Evolutionary conservation across 2,113 vertebrate genomes (phyloP).

Genomic region (Raja brachyura): DNA sequence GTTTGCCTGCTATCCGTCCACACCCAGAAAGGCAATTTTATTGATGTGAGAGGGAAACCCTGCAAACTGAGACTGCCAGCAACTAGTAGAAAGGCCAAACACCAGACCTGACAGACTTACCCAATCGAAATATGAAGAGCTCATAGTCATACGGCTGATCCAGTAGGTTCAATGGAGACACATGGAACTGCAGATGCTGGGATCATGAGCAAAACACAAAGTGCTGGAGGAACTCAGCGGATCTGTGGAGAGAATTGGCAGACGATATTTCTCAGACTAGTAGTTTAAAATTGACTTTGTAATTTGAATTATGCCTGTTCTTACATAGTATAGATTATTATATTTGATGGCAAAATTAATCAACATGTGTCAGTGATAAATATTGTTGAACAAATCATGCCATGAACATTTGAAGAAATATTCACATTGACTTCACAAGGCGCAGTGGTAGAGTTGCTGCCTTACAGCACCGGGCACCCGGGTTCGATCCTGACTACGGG

Average conservation of each 20-base stretch:
- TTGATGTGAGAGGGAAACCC: neutral
- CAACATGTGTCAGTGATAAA: neutral
- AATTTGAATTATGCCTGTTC: neutral
- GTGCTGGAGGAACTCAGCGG: too few species aligned
- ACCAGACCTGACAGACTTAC: neutral
- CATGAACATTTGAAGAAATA: neutral
- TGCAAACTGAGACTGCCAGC: neutral
- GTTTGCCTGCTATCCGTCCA: neutral
- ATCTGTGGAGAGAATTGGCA: too few species aligned
- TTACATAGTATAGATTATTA: neutral
- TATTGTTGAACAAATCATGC: neutral
- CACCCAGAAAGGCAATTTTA: neutral
- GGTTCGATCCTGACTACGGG: too few species aligned
- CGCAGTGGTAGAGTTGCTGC: too few species aligned
- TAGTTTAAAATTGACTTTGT: neutral
- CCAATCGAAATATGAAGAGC: neutral
- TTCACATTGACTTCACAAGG: neutral
- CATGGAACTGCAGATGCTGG: too few species aligned
- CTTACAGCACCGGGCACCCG: too few species aligned
- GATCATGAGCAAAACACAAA: too few species aligned
- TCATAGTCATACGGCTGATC: too few species aligned
- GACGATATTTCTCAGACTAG: too few species aligned
- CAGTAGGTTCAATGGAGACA: too few species aligned
- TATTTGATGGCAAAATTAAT: neutral
- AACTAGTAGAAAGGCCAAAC: neutral